These are phyloP conservation scores for Drosophila putrida DNA, from an alignment of 2,888 invertebrate species.

Conservation along the genomic window DNA sequence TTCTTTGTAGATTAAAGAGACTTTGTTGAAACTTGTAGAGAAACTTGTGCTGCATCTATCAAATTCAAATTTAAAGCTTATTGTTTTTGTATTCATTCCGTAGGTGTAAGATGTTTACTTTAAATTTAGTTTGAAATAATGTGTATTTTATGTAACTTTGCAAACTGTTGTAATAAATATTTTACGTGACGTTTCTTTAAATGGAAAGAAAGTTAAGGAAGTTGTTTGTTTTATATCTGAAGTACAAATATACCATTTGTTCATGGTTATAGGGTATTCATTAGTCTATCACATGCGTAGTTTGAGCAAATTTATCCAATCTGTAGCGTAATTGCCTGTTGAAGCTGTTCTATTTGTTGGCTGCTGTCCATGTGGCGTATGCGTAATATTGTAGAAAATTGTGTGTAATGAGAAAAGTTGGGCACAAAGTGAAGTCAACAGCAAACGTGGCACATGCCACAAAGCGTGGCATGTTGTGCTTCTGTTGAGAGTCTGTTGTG, in stretches of 20 bases:
- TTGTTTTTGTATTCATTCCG: no score
- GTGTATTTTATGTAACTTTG: no score
- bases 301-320: background rate
- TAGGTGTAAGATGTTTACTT: no score
- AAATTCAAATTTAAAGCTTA: no score
- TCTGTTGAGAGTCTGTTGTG: conserved; percentile 27
- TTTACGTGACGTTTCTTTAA: no score
- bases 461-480: conserved; percentile 6
- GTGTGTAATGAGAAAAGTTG: conserved; percentile 42
- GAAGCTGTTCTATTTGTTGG: conserved; percentile 15
- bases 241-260: no score
- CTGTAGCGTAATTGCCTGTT: conserved; percentile 18
- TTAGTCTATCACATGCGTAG: background rate
- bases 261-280: no score
- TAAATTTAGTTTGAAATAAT: no score
- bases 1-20: background rate
- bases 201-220: no score
- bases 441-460: conserved; percentile 9
- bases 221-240: no score
- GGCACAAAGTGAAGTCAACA: conserved; percentile 2
- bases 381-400: conserved; percentile 53
- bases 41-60: no score
- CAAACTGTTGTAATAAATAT: no score
- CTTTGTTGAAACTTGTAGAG: background rate
- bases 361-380: conserved; percentile 57